Percentiles rank a stretch among this genome's conserved stretches.
Evolutionary conservation across 1,140 invertebrate genomes (phyloP).

Genomic region (Leptopilina boulardi): DNA sequence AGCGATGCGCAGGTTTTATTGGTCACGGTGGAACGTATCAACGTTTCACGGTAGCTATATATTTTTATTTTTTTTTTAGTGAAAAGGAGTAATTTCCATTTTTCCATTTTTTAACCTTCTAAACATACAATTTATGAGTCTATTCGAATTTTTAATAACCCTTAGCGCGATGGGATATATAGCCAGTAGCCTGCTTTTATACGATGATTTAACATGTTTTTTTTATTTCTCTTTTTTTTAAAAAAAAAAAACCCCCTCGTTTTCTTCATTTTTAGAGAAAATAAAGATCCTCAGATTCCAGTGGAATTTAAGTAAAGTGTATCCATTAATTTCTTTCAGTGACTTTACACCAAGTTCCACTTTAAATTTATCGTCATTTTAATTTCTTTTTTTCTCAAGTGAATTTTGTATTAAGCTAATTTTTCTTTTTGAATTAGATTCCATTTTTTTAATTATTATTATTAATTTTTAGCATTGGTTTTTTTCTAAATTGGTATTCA

Average conservation of each 20-base stretch:
- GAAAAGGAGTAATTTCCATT: conserved; percentile 3
- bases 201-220: neutral
- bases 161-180: neutral
- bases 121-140: conserved; percentile 18
- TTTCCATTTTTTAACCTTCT: neutral
- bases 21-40: neutral
- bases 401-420: neutral
- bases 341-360: neutral
- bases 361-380: neutral
- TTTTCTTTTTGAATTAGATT: neutral
- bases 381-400: neutral
- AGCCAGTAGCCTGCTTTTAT: neutral
- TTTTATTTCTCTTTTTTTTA: neutral
- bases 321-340: conserved; percentile 2
- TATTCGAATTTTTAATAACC: conserved; percentile 7
- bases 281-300: conserved; percentile 16
- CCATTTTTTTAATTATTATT: neutral
- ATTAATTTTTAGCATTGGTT: neutral
- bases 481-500: neutral
- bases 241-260: neutral
- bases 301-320: conserved; percentile 7
- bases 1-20: neutral
- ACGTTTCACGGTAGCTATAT: neutral
- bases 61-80: neutral
- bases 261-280: conserved; percentile 3